Base-by-base conservation (phyloP, 1,140 invertebrate genomes). In the Scaptomyza graminum region DNA sequence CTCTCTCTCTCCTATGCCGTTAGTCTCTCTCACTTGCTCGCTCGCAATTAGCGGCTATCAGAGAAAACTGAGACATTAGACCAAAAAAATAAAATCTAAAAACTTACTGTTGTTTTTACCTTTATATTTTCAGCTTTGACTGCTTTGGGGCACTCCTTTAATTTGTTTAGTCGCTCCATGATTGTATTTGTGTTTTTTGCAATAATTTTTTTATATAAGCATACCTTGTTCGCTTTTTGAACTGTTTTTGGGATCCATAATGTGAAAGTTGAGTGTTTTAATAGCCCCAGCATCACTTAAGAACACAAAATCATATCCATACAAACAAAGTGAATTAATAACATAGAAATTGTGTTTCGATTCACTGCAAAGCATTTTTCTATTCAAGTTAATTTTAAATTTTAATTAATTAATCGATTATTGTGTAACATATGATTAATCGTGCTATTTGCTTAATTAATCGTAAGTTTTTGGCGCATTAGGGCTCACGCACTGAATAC, bases 31-130 rank as follows among this genome's bases (percentile, higher is more conserved):
- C 60, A 52, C 77, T 71, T 47, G 39, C 61, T 69, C 50, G 59
- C 46, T 71, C 59, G 80, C 81, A 85, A 85, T 85, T 87, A 85
- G 78, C 60, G 78, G 34, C 78, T 78, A 87, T 87, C 82, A 81
- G 64, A 68, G 78, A 75, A 81, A 70, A 85, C 73, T 77, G 61
- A 85, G 76, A 76, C 81, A 84, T 71, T 80, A 84, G 65, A 85
- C 74, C 59, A 54, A 39, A 44, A 49, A 61, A 31, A 31, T 39
- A 44, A 74, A 74, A 71, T 31, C 13, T 4, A 43, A 57, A 59
- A 31, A 31, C 7, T 3, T 5, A 31, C 51, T 59, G 47, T 71
- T 57, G 25, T 34, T 43, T 50, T 50, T 50, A 25, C 47, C 15
- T 28, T 61, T 28, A 15, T 50, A 47, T 47, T 60, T 51, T 6